Conservation (phyloP, 2,113 vertebrate genomes). For the Gracilinanus agilis region DNA sequence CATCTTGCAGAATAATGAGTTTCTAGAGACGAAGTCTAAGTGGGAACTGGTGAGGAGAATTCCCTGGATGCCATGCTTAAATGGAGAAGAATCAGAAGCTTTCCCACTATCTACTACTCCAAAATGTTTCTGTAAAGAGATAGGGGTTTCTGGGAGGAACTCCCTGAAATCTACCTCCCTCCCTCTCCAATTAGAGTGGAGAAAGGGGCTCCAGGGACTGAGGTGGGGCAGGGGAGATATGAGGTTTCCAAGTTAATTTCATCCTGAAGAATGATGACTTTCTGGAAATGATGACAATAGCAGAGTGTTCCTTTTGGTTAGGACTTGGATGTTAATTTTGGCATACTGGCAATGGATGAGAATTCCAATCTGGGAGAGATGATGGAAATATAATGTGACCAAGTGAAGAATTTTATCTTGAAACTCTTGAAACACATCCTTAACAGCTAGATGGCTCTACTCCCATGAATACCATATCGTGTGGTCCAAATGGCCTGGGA, state of each 20-base stretch:
- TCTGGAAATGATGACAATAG: not conserved
- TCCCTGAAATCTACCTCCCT: not conserved
- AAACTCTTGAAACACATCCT: not conserved
- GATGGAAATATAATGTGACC: not conserved
- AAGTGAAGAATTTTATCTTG: not conserved
- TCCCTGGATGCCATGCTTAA: not conserved
- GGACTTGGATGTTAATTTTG: not conserved
- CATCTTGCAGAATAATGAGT: not conserved
- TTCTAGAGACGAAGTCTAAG: not conserved
- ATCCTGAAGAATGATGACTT: not conserved
- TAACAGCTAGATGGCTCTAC: not conserved
- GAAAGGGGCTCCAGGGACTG: not conserved
- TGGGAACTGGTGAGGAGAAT: not conserved
- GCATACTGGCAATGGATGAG: not conserved
- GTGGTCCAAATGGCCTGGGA: not conserved
- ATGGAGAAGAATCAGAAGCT: not conserved
- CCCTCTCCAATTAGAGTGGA: not conserved
- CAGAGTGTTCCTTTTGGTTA: not conserved
- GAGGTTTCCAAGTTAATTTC: not conserved
- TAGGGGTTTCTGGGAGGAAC: not conserved
- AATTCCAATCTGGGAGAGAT: not conserved
- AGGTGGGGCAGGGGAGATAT: not conserved
- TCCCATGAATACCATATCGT: not conserved
- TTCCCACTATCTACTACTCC: not conserved
- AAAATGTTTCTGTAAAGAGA: not conserved